Base-by-base conservation (phyloP, 2,797 vertebrate species). In the Micrastur ruficollis region DNA sequence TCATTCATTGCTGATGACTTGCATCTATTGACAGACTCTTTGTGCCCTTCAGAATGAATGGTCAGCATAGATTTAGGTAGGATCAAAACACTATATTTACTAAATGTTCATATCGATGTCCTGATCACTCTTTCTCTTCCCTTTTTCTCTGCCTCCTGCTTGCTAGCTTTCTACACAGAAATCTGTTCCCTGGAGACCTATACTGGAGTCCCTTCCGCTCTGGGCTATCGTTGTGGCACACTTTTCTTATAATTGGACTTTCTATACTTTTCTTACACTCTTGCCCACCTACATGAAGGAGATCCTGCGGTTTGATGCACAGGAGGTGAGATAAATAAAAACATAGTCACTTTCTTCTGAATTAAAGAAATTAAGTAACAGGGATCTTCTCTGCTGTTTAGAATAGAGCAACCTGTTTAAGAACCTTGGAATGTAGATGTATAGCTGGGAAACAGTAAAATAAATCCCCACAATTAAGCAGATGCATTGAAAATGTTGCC, bases 161-260 rank as follows among this genome's bases (percentile, higher is more conserved):
- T 96, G 98, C 96, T 97, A 99, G 98, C 99, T 99, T 92, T 97
- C 98, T 61, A 98, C 98, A 2, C 94, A 98, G 83, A 98, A 98
- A 40, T 87, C 98, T 87, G 98, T 99, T 81, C 99, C 99, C 11
- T 99, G 99, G 99, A 78, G 75, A n/a, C 97, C 98, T 84, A 99
- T 99, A 25, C 73, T 99, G 70, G 98, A 97, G 8, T 99, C 99
- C 7, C 27, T 95, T 67, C 99, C 99, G 0, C 98, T 99, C 52
- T 99, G 98, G 99, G 99, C 99, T 83, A 99, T 99, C 8, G 98
- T 99, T 12, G 99, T 99, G 80, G 99, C 99, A 94, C 99, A 99
- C 89, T 99, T 99, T 97, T 99, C 99, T 75, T 99, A 99, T 94
- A 99, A 99, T 88, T 99, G 99, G 99, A 99, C 99, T 94, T 99